phyloP scores from a whole-genome alignment of 2,113 vertebrate species.

The Tricholaema leucomelas region DNA sequence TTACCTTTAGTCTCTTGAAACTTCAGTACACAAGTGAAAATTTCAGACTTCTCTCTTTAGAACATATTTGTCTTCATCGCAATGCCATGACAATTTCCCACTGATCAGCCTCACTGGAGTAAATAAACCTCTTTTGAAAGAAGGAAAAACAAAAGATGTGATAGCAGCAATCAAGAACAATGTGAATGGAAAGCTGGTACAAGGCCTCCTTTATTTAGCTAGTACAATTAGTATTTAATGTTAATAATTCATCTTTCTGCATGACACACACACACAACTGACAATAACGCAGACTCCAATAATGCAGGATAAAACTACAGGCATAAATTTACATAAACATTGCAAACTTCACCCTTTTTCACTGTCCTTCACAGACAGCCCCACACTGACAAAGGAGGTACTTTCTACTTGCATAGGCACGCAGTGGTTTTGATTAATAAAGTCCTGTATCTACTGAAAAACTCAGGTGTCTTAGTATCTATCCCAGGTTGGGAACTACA shows the following conservation, averaged over 20 bases:
- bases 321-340: background rate
- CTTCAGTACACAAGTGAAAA: background rate
- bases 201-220: background rate
- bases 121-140: background rate
- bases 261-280: background rate
- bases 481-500: too few species aligned
- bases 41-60: background rate
- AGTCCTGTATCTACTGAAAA: background rate
- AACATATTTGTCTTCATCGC: background rate
- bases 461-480: too few species aligned
- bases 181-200: background rate
- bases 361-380: background rate
- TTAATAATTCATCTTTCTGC: background rate
- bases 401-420: background rate
- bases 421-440: background rate
- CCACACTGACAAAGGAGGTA: background rate
- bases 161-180: background rate
- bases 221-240: background rate
- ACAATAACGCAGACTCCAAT: background rate
- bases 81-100: background rate
- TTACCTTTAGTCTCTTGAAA: background rate
- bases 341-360: background rate
- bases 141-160: background rate
- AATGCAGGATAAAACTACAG: background rate
- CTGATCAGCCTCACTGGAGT: background rate